Conservation (phyloP, 1,140 invertebrate genomes). For the Neomicropteryx cornuta region DNA sequence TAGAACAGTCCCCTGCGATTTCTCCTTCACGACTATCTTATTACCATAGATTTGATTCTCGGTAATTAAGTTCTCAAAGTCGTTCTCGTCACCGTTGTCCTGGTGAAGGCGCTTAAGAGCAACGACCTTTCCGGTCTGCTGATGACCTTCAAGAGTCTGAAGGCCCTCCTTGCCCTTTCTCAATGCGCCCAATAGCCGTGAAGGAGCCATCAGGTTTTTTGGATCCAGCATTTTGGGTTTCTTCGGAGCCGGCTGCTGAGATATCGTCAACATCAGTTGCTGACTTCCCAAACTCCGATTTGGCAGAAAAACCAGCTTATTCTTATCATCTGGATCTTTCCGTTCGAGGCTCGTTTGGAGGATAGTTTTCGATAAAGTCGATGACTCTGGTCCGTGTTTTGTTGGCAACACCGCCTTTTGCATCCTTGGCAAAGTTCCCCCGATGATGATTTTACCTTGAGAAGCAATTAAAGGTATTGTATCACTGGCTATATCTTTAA, state of each 20-base stretch:
- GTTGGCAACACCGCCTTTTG: too few species aligned
- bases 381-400: too few species aligned
- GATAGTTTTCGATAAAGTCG: too few species aligned
- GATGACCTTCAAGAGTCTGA: conserved; percentile 18
- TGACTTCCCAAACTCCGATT: conserved; percentile 5
- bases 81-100: conserved; percentile 36
- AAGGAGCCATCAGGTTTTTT: conserved; percentile 35
- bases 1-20: conserved; percentile 29
- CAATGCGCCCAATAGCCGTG: conserved; percentile 25
- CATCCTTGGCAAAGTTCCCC: too few species aligned
- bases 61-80: conserved; percentile 40
- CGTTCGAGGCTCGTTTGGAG: too few species aligned
- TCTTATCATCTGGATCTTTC: conserved; percentile 7
- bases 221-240: conserved; percentile 26
- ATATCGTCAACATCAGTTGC: conserved; percentile 22
- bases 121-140: conserved; percentile 31
- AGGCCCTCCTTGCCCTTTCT: conserved; percentile 29
- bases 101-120: conserved; percentile 33
- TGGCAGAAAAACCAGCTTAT: conserved; percentile 10
- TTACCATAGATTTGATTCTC: conserved; percentile 42
- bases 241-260: conserved; percentile 18
- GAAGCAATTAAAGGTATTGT: too few species aligned
- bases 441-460: too few species aligned
- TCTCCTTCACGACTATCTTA: conserved; percentile 42
- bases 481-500: too few species aligned